Conservation (phyloP, 2,888 invertebrate genomes). For the Balanococcus diminutus region DNA sequence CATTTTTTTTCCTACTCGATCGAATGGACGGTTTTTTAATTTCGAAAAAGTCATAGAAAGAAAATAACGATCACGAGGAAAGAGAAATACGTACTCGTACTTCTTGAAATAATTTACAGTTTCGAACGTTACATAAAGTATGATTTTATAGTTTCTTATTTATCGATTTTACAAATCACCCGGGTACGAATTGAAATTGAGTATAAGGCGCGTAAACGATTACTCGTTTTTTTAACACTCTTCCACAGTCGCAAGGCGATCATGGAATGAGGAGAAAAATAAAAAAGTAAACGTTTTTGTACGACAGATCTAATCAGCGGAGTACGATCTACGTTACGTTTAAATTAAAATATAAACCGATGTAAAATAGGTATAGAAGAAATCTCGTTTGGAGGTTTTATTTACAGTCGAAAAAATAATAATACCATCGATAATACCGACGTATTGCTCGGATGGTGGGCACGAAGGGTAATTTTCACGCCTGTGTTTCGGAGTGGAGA, state of each 20-base stretch:
- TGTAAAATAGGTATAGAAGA: slow-evolving; percentile 32
- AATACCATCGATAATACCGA: background rate
- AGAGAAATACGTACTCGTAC: no score
- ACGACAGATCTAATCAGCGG: slow-evolving; percentile 13
- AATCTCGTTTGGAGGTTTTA: background rate
- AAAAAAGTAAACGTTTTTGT: slow-evolving; percentile 26
- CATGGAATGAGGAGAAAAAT: background rate
- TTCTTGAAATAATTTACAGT: slow-evolving; percentile 18
- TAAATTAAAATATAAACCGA: slow-evolving; percentile 34
- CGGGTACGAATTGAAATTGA: background rate
- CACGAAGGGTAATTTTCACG: slow-evolving; percentile 15
- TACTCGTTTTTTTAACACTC: background rate
- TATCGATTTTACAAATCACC: slow-evolving; percentile 38
- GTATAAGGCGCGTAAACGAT: background rate
- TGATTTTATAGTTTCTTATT: slow-evolving; percentile 36
- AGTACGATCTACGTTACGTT: background rate
- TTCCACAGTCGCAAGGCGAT: background rate
- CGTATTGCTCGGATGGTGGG: background rate
- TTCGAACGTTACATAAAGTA: slow-evolving; percentile 29
- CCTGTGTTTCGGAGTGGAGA: background rate
- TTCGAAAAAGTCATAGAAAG: background rate
- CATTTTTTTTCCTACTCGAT: background rate
- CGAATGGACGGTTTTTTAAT: slow-evolving; percentile 1
- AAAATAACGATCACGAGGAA: background rate
- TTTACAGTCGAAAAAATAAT: background rate